These are phyloP conservation scores for Xiphophorus maculatus DNA, from an alignment of 2,113 vertebrate genomes.

Conservation along the genomic window DNA sequence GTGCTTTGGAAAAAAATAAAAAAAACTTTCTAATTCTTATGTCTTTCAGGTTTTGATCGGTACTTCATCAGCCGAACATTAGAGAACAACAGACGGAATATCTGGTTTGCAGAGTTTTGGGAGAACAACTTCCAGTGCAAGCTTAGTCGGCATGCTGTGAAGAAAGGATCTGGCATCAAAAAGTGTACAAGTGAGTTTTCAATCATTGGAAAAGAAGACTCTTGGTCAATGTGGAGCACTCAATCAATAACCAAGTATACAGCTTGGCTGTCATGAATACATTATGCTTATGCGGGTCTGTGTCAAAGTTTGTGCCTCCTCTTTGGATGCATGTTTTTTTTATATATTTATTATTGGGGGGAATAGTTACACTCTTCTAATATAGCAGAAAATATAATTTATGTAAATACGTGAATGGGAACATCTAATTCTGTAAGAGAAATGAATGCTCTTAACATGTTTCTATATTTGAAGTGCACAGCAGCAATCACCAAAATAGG, in stretches of 20 bases:
- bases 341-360: conserved; percentile 30
- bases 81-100: conserved; percentile 95
- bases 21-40: background rate
- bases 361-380: conserved; percentile 29
- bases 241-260: conserved; percentile 36
- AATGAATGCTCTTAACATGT: conserved; percentile 45
- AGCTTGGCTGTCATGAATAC: conserved; percentile 29
- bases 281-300: background rate
- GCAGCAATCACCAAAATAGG: conserved; percentile 52
- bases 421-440: conserved; percentile 37
- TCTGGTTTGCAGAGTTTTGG: conserved; percentile 98
- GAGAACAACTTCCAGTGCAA: conserved; percentile 98
- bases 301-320: background rate
- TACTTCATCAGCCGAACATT: conserved; percentile 95
- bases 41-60: conserved; percentile 88
- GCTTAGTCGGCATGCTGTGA: conserved; percentile 90
- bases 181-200: conserved; percentile 94
- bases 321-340: conserved; percentile 7
- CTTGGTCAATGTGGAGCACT: conserved; percentile 15
- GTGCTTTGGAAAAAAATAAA: background rate
- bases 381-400: conserved; percentile 38
- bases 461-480: conserved; percentile 51
- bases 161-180: conserved; percentile 91
- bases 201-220: conserved; percentile 13
- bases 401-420: conserved; percentile 39